phyloP scores from a whole-genome alignment of 2,888 invertebrate genomes.

The Agrilus mali region DNA sequence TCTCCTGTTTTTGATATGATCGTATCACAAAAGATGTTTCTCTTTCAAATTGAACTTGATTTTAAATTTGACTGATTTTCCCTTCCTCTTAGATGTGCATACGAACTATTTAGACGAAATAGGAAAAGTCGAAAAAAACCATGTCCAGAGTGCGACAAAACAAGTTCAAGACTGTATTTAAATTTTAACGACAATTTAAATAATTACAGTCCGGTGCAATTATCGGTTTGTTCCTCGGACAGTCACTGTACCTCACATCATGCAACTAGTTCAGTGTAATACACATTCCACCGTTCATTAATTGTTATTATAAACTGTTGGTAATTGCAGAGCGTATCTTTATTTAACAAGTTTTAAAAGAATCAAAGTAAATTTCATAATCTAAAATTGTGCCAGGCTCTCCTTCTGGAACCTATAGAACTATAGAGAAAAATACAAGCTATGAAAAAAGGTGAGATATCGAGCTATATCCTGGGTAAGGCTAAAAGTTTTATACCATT shows the following conservation, averaged over 20 bases:
- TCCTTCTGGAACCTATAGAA: too few relatives aligned
- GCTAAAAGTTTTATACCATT: too few relatives aligned
- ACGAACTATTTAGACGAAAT: slow-evolving; percentile 49
- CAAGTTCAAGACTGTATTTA: slow-evolving; percentile 53
- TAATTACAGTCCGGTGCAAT: slow-evolving; percentile 37
- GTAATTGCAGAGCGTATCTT: slow-evolving; percentile 4
- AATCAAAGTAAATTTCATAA: slow-evolving; percentile 6
- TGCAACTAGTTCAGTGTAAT: slow-evolving; percentile 42
- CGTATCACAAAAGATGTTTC: too few relatives aligned
- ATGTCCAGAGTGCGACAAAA: slow-evolving; percentile 59
- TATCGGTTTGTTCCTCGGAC: slow-evolving; percentile 32
- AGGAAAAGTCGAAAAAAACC: slow-evolving; percentile 51
- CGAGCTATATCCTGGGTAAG: too few relatives aligned
- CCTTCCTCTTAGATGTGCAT: slow-evolving; percentile 43
- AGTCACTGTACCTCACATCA: slow-evolving; percentile 37
- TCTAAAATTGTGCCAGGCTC: too few relatives aligned
- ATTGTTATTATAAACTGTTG: slow-evolving; percentile 5
- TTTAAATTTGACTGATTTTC: too few relatives aligned
- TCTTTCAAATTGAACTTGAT: too few relatives aligned
- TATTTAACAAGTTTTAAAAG: slow-evolving; percentile 5
- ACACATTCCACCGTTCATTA: slow-evolving; percentile 10
- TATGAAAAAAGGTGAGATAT: too few relatives aligned
- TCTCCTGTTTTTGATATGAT: too few relatives aligned
- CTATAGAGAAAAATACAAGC: too few relatives aligned
- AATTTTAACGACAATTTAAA: slow-evolving; percentile 30